A percentile compares a stretch with the other conserved stretches of the same genome.
Conservation (phyloP, 2,888 invertebrate species). For the Priocnemis perturbator region DNA sequence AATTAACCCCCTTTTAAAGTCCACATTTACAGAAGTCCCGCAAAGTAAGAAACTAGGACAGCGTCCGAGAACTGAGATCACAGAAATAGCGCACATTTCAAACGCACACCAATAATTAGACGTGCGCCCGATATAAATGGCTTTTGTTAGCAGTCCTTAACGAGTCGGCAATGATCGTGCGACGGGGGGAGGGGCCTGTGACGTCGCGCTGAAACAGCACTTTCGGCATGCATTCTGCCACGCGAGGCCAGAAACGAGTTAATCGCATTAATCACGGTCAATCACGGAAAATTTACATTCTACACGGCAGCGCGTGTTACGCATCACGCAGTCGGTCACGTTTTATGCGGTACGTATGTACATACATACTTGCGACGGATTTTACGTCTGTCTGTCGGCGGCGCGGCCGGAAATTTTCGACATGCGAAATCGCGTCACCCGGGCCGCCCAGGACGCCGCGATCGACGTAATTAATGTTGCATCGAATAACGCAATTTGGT, state of each 20-base stretch:
- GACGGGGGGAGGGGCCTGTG: too few relatives aligned
- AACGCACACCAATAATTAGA: too few relatives aligned
- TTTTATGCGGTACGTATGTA: neutral
- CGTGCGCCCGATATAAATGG: too few relatives aligned
- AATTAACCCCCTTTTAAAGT: too few relatives aligned
- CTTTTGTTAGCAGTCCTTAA: too few relatives aligned
- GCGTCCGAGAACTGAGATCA: too few relatives aligned
- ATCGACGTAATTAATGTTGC: conserved; percentile 35
- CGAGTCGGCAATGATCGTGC: too few relatives aligned
- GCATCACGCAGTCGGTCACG: too few relatives aligned
- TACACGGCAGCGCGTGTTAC: neutral
- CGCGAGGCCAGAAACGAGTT: conserved; percentile 18
- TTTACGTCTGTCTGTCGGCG: conserved; percentile 35
- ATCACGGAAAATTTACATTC: conserved; percentile 44
- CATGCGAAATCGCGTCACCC: conserved; percentile 28
- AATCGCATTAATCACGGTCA: conserved; percentile 42
- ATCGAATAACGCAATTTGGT: conserved; percentile 26
- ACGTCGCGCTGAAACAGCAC: conserved; percentile 4
- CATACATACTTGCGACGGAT: neutral
- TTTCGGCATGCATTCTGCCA: conserved; percentile 16
- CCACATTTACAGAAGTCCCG: too few relatives aligned
- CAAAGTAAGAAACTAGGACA: too few relatives aligned
- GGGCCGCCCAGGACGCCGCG: conserved; percentile 7
- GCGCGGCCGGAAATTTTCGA: conserved; percentile 11
- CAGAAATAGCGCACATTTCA: too few relatives aligned